Evolutionary conservation across 2,797 vertebrate genomes (phyloP).

Genomic region (Smutsia temminckii): DNA sequence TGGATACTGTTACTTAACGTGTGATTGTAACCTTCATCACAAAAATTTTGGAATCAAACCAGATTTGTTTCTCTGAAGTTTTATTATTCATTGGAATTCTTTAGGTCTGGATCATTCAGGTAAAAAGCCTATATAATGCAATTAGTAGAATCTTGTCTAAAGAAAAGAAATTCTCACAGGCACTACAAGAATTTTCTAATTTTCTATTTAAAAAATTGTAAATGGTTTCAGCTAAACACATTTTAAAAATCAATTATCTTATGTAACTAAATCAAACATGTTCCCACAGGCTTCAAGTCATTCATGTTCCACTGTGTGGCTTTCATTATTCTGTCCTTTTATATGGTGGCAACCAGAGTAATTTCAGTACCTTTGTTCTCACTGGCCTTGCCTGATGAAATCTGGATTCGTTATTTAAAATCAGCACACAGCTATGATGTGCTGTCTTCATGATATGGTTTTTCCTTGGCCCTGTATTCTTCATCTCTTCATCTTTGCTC

Average conservation of each 20-base stretch:
- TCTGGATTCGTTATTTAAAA: constrained; percentile 73
- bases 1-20: background rate
- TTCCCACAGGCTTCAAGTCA: constrained; percentile 47
- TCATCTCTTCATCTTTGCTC: constrained; percentile 58
- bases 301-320: constrained; percentile 51
- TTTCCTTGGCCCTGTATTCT: constrained; percentile 27
- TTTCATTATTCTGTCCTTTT: constrained; percentile 70
- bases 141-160: constrained; percentile 1
- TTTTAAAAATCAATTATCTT: constrained; percentile 65
- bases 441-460: background rate
- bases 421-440: constrained; percentile 51
- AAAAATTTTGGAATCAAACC: background rate
- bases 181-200: background rate
- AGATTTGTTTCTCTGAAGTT: background rate
- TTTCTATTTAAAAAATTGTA: constrained; percentile 1
- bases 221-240: constrained; percentile 37
- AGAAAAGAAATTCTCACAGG: constrained; percentile 27
- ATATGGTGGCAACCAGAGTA: constrained; percentile 57
- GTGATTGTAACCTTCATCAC: background rate
- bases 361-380: constrained; percentile 64
- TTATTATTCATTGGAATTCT: constrained; percentile 7
- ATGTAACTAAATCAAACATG: constrained; percentile 40
- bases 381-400: constrained; percentile 63
- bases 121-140: constrained; percentile 23
- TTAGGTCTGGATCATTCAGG: background rate